Base-by-base conservation (phyloP, 2,113 vertebrate species). In the Manacus vitellinus region DNA sequence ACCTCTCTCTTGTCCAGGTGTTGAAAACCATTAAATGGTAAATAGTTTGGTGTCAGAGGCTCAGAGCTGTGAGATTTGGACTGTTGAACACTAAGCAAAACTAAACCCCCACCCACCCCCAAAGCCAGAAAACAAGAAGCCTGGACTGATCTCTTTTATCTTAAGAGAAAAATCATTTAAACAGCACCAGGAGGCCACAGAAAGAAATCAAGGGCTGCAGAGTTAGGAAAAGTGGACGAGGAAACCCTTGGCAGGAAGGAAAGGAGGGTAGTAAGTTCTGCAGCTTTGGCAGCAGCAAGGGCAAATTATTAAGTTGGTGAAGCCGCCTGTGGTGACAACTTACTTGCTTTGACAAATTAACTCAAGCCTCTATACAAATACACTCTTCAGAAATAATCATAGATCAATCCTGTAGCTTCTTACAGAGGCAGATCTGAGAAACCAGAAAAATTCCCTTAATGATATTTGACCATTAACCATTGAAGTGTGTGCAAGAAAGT, bases 1-100 rank as follows among this genome's bases (percentile, higher is more conserved):
- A 8, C 4, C 6, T 23, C 8, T 0, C 0, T 31, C 27, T 74
- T 70, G 35, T 31, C 15, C 56, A 46, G 4, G 5, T 49, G 21
- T 9, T 74, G 37, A 66, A 88, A 77, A 37, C 22, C 65, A 62
- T 4, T 66, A 46, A 78, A 41, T 62, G 33, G 30, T 68, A 4
- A 39, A 14, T 35, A 33, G 19, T 49, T 62, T 1, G 12, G 15
- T 2, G 1, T 66, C 3, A 1, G 35, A 37, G 44, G 33, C 72
- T 84, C 39, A 55, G 58, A 73, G 39, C 16, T 43, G 37, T 55
- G 58, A 31, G 28, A 33, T 79, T 63, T 43, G 39, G 21, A 16
- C 56, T 43, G 21, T 28, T 35, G 31, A 43, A 23, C 47, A 21
- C 12, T 21, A 35, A 49, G 25, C 28, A 8, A 62, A 75, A 44